A percentile compares a stretch with the other conserved stretches of the same genome.
Evolutionary conservation across 2,113 vertebrate species (phyloP).

Genomic region (Percopsis transmontana): DNA sequence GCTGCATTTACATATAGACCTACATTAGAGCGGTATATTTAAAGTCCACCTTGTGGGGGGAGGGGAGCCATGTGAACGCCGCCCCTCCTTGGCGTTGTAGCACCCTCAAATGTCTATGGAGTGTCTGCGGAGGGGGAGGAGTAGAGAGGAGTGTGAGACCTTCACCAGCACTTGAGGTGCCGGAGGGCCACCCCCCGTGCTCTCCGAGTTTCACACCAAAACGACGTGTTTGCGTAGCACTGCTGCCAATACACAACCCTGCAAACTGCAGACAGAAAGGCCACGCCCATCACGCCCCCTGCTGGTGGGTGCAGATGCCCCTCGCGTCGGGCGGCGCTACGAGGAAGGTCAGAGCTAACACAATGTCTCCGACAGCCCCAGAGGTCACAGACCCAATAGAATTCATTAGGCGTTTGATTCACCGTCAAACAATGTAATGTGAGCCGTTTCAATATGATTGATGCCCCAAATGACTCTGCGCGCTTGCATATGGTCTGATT

Average conservation of each 20-base stretch:
- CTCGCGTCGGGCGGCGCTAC: no score
- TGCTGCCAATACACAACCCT: no score
- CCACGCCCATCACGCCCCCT: no score
- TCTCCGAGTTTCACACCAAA: background rate
- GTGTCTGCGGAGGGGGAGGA: no score
- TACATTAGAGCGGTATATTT: background rate
- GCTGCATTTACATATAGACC: background rate
- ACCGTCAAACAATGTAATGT: slow-evolving; percentile 46
- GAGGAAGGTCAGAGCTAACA: slow-evolving; percentile 33
- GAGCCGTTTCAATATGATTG: slow-evolving; percentile 53
- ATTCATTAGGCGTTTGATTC: slow-evolving; percentile 55
- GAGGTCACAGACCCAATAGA: slow-evolving; percentile 49
- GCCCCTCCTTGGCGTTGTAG: no score
- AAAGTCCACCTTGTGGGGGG: no score
- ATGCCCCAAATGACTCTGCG: slow-evolving; percentile 34
- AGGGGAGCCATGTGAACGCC: no score
- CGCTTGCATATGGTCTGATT: slow-evolving; percentile 39
- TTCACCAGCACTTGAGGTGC: no score
- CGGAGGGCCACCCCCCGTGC: no score
- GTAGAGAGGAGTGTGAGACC: no score
- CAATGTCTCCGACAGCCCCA: background rate
- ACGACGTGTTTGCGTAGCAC: background rate
- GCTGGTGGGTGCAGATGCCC: background rate
- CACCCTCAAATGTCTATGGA: no score
- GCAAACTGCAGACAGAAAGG: no score